These are phyloP conservation scores for Darevskia mixta DNA, from an alignment of 2,797 vertebrate genomes.

Conservation along the genomic window DNA sequence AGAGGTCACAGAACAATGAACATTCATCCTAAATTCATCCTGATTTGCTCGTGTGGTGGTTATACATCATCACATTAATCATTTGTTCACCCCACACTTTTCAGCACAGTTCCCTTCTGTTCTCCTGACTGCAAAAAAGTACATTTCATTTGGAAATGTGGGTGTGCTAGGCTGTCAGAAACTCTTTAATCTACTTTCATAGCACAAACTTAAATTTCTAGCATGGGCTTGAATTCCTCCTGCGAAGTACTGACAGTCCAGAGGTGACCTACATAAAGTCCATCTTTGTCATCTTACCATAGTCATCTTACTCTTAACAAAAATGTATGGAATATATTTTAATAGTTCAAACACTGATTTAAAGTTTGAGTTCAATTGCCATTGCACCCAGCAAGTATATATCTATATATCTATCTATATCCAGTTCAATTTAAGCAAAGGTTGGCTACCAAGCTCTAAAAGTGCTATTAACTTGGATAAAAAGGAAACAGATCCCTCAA, in stretches of 20 bases:
- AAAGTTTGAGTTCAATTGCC: conserved; percentile 15
- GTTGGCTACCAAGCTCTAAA: conserved; percentile 34
- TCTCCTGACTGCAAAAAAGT: too few species aligned
- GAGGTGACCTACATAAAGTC: neutral
- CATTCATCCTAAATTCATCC: too few species aligned
- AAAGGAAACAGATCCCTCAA: conserved; percentile 31
- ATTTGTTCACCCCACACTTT: too few species aligned
- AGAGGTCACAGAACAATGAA: too few species aligned
- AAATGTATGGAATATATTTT: neutral
- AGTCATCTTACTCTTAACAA: conserved; percentile 5
- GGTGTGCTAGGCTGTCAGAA: neutral
- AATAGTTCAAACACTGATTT: conserved; percentile 14
- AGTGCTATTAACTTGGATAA: conserved; percentile 13
- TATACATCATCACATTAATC: too few species aligned
- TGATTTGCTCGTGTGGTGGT: too few species aligned
- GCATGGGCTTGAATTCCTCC: too few species aligned
- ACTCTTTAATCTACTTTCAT: too few species aligned
- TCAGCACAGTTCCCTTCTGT: too few species aligned
- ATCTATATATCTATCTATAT: neutral
- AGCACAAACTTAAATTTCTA: too few species aligned
- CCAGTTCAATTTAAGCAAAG: conserved; percentile 42
- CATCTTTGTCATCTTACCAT: neutral
- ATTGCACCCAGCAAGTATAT: conserved; percentile 15
- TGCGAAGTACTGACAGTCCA: too few species aligned
- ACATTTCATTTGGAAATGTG: neutral